phyloP scores from a whole-genome alignment of 1,140 invertebrate species.

The Gonatopus flavifemur region DNA sequence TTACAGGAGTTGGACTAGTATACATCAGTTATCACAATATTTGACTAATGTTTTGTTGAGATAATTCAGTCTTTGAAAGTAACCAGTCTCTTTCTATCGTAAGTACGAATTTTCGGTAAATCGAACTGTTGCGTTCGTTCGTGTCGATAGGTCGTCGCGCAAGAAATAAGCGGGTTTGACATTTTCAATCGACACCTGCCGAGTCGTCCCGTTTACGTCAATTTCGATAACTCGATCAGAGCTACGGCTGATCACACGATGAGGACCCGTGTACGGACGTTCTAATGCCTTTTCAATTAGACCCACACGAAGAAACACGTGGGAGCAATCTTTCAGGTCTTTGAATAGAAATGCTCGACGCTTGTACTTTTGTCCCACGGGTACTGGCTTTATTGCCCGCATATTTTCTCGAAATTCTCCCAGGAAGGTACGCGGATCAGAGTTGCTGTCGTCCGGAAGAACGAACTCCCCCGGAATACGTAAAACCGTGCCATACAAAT shows the following conservation, averaged over 20 bases:
- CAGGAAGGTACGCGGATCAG: background rate
- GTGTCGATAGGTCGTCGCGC: background rate
- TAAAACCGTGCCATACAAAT: too few species aligned
- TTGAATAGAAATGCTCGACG: conserved; percentile 19
- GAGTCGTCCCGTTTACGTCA: conserved; percentile 23
- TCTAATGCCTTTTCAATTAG: conserved; percentile 2
- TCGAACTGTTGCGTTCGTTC: too few species aligned
- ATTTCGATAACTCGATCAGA: conserved; percentile 30
- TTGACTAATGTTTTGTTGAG: too few species aligned
- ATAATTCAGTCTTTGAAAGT: too few species aligned
- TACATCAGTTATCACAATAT: too few species aligned
- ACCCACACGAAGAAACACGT: conserved; percentile 20
- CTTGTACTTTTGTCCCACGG: background rate
- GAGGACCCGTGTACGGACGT: conserved; percentile 21
- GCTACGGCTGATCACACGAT: conserved; percentile 30
- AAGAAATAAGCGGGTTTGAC: conserved; percentile 36
- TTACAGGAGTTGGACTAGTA: too few species aligned
- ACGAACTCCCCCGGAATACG: conserved; percentile 28
- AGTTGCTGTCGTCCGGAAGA: background rate
- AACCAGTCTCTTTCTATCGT: too few species aligned
- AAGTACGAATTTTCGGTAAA: too few species aligned
- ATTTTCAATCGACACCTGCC: conserved; percentile 35
- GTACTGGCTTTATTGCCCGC: background rate
- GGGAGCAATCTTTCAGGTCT: conserved; percentile 26
- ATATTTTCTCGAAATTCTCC: conserved; percentile 1